phyloP scores from a whole-genome alignment of 1,140 invertebrate species.

The Dermatophagoides farinae region DNA sequence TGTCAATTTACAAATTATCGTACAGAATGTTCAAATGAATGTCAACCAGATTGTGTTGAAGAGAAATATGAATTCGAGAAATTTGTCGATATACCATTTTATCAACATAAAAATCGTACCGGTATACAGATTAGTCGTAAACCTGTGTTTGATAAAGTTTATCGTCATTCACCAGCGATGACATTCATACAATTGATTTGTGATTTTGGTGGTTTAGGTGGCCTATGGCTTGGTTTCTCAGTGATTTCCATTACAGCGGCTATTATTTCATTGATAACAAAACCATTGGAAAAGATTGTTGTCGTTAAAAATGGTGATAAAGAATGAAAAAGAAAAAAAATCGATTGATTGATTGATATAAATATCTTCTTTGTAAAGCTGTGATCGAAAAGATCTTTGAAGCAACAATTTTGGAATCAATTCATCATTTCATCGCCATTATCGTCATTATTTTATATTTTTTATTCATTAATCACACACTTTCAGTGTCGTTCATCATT shows the following conservation, averaged over 20 bases:
- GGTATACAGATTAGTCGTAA: constrained; percentile 4
- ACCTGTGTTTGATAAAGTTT: not conserved
- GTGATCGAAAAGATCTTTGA: too few species aligned
- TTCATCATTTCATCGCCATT: too few species aligned
- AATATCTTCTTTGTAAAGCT: too few species aligned
- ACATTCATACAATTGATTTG: constrained; percentile 9
- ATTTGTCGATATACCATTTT: constrained; percentile 10
- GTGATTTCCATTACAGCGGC: constrained; percentile 1
- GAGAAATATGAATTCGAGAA: constrained; percentile 7
- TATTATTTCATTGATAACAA: constrained; percentile 4
- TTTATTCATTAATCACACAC: too few species aligned
- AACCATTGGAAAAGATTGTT: constrained; percentile 7
- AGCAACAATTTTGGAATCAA: too few species aligned
- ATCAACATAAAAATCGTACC: not conserved
- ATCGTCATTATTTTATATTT: too few species aligned
- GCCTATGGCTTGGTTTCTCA: constrained; percentile 7
- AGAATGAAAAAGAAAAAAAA: not conserved
- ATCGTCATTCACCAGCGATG: constrained; percentile 4
- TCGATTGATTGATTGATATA: too few species aligned
- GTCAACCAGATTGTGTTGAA: constrained; percentile 4
- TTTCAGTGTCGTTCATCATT: too few species aligned
- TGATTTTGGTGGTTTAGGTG: constrained; percentile 11
- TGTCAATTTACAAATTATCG: constrained; percentile 12
- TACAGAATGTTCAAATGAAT: not conserved
- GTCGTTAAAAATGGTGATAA: not conserved